Evolutionary conservation across 2,888 invertebrate species (phyloP), one percentile per base, ranked within the genome.

Genomic region (Ecliptopera silaceata): DNA sequence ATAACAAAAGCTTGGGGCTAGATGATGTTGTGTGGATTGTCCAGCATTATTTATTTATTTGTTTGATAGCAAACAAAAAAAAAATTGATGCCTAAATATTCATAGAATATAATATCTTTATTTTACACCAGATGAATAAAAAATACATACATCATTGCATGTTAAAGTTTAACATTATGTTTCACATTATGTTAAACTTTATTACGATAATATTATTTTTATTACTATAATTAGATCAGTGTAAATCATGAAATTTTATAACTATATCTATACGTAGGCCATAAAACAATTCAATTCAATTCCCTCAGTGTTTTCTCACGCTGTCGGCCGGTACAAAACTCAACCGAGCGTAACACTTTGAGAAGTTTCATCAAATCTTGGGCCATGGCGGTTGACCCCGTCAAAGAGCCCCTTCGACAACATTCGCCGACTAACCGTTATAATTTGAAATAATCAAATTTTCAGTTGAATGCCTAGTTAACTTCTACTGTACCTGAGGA

Each of bases 401-500:
- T 76, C 79, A 79, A 78, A 82, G 79, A 81, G 79, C 66, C 75
- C 76, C 83, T 84, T 84, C 82, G 83, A 85, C 82, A 82, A 80
- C 79, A 77, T 82, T 82, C 75, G 70, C 65, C 75, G 72, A 72
- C 79, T 75, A 80, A 76, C 77, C 79, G 72, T 75, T 71, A 76
- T 75, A 79, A 83, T 84, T 84, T 83, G 79, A 84, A 84, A 84
- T 82, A 83, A 86, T 87, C 83, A 81, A 86, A 84, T 81, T 79
- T 75, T 72, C 66, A 65, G 71, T 31, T 20, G 12, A 56, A 34
- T 20, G 26, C n/a, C 4, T 34, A 34, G 12, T 12, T 13, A n/a
- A n/a, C n/a, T n/a, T n/a, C n/a, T n/a, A n/a, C n/a, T n/a, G n/a
- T n/a, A n/a, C n/a, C n/a, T n/a, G n/a, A n/a, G n/a, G n/a, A n/a